Base-by-base conservation (phyloP, 2,888 invertebrate genomes). In the Ferdinandea cuprea region DNA sequence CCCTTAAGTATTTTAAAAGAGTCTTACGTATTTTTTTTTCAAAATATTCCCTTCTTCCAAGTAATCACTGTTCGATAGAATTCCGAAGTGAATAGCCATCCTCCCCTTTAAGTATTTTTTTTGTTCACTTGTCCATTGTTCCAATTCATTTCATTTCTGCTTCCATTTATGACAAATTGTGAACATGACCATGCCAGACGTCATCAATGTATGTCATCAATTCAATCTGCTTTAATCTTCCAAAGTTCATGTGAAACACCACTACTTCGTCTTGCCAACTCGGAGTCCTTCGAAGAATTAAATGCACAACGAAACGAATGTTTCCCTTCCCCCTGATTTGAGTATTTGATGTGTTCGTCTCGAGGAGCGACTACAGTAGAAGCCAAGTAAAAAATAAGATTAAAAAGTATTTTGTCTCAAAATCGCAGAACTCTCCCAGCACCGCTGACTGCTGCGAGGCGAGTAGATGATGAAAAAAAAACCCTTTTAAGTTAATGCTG, bases 151-250 rank as follows among this genome's bases (percentile, higher is more conserved):
- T 69, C 61, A 66, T 59, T 61, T 63, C 56, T 30, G 30, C 77
- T 71, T 28, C 56, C 48, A 63, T 65, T 74, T 66, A 65, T 63
- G 69, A 77, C 77, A 77, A 69, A 56, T 40, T 59, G 63, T 50
- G 42, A 48, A 71, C 69, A 63, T 48, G 69, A 54, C 68, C 59
- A 59, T 46, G 56, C 73, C 69, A 77, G 77, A 77, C 77, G 63
- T 71, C 69, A 69, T 77, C 54, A 46, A 54, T 68, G 44, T 54
- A 28, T 66, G 63, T 58, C 61, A 69, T 77, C 76, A 68, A 54
- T 59, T 59, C 66, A 76, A 68, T 76, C 77, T 69, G 63, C 56
- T 48, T 63, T 63, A 77, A 71, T 77, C 54, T 56, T 21, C 8
- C 68, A 25, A 73, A 56, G 73, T 58, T 42, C 56, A 32, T 17